Conservation (phyloP, 2,888 invertebrate genomes). For the Cynaeus angustus region DNA sequence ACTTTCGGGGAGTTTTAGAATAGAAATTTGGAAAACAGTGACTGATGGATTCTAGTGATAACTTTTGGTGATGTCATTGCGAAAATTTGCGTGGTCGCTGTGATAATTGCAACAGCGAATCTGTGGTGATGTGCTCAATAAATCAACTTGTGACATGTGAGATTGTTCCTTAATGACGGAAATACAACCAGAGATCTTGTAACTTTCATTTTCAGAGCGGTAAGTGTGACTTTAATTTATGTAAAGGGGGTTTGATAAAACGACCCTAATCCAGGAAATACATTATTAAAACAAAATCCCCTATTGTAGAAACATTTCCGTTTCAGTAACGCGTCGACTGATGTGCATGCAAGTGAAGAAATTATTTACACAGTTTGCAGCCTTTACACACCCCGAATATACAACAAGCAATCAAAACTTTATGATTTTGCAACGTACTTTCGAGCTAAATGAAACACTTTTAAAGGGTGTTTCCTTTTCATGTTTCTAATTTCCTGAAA, state of each 20-base stretch:
- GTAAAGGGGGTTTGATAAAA: too few species aligned
- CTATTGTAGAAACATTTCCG: neutral
- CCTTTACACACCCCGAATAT: slow-evolving; percentile 10
- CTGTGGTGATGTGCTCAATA: slow-evolving; percentile 40
- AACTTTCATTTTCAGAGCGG: slow-evolving; percentile 33
- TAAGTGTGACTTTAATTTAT: slow-evolving; percentile 26
- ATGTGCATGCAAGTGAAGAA: slow-evolving; percentile 21
- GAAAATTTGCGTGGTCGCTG: slow-evolving; percentile 20
- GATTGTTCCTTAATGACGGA: slow-evolving; percentile 38
- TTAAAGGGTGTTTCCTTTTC: slow-evolving; percentile 11
- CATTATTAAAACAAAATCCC: too few species aligned
- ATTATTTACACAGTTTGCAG: slow-evolving; percentile 3
- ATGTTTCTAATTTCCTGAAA: slow-evolving; percentile 9
- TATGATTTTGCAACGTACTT: slow-evolving; percentile 6
- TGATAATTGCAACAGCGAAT: slow-evolving; percentile 34
- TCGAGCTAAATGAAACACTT: slow-evolving; percentile 13
- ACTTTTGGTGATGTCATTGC: slow-evolving; percentile 23
- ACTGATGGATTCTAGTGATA: neutral
- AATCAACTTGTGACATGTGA: slow-evolving; percentile 47
- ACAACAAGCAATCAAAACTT: slow-evolving; percentile 25
- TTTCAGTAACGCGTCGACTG: neutral
- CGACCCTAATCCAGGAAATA: too few species aligned
- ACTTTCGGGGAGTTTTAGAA: slow-evolving; percentile 9
- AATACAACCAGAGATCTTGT: slow-evolving; percentile 21
- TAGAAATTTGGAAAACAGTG: slow-evolving; percentile 5